Percentiles rank a stretch among this genome's conserved stretches.
phyloP scores from a whole-genome alignment of 2,113 vertebrate genomes.

The Sula dactylatra region DNA sequence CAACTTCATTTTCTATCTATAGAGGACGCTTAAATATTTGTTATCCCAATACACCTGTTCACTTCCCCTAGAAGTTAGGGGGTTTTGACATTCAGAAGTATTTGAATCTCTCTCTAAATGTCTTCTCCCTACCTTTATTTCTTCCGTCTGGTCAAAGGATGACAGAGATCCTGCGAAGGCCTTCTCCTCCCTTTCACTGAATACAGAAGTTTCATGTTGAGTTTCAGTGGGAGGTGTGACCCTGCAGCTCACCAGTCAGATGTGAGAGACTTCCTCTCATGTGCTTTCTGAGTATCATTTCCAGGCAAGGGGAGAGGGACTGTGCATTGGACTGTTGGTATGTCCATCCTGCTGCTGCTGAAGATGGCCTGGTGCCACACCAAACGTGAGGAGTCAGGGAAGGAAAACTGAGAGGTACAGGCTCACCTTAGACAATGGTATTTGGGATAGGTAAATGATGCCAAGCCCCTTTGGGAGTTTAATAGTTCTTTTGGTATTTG shows the following conservation, averaged over 20 bases:
- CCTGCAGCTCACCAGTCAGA: neutral
- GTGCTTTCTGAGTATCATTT: neutral
- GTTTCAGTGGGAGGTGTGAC: neutral
- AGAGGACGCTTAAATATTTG: neutral
- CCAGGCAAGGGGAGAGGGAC: neutral
- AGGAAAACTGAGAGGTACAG: too few relatives aligned
- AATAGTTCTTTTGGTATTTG: neutral
- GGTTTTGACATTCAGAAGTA: neutral
- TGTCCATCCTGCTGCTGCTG: neutral
- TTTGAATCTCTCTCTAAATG: neutral
- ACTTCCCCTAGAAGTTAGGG: accelerated
- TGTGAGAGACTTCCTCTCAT: neutral
- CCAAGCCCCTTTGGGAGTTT: neutral
- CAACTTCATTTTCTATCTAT: neutral
- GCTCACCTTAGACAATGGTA: neutral
- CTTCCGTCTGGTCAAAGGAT: neutral
- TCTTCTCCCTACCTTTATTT: neutral
- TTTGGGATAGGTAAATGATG: neutral
- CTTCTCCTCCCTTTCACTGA: neutral
- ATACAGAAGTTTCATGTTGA: neutral
- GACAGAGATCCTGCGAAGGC: neutral
- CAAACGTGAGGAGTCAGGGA: neutral
- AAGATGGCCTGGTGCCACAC: too few relatives aligned
- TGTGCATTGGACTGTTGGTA: accelerated
- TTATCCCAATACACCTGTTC: neutral